Evolutionary conservation across 2,888 invertebrate genomes (phyloP).

Genomic region (Nasonovia ribisnigri): DNA sequence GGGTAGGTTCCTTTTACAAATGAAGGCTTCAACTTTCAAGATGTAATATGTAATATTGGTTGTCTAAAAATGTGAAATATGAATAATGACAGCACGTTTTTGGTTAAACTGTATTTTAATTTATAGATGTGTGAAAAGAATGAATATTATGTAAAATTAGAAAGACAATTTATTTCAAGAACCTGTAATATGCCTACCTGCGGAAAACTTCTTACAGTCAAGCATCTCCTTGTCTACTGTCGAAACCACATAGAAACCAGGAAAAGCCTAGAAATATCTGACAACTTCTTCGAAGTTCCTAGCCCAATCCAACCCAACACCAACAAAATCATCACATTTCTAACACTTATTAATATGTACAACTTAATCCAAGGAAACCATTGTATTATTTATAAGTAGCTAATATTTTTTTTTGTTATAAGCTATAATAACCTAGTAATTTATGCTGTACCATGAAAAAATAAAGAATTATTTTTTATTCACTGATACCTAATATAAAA

Average conservation of each 20-base stretch:
- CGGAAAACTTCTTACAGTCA: neutral
- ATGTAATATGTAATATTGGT: neutral
- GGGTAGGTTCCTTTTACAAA: constrained; percentile 26
- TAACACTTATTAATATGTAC: too few relatives aligned
- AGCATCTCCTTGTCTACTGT: neutral
- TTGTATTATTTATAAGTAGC: too few relatives aligned
- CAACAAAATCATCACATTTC: too few relatives aligned
- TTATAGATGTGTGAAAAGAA: neutral
- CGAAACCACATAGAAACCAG: neutral
- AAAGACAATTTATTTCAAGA: neutral
- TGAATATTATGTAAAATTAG: neutral
- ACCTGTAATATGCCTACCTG: neutral
- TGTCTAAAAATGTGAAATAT: neutral
- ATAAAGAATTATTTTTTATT: too few relatives aligned
- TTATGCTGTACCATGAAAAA: too few relatives aligned
- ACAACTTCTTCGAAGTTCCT: neutral
- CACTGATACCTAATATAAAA: neutral
- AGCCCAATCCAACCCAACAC: too few relatives aligned
- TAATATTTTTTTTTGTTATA: too few relatives aligned
- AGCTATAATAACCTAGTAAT: too few relatives aligned
- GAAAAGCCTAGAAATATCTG: neutral
- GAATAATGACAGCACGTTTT: neutral
- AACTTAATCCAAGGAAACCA: too few relatives aligned
- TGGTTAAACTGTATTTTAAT: neutral
- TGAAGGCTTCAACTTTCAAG: constrained; percentile 29